Percentiles rank a stretch among this genome's conserved stretches.
Conservation (phyloP, 2,113 vertebrate species). For the Lipophrys pholis region DNA sequence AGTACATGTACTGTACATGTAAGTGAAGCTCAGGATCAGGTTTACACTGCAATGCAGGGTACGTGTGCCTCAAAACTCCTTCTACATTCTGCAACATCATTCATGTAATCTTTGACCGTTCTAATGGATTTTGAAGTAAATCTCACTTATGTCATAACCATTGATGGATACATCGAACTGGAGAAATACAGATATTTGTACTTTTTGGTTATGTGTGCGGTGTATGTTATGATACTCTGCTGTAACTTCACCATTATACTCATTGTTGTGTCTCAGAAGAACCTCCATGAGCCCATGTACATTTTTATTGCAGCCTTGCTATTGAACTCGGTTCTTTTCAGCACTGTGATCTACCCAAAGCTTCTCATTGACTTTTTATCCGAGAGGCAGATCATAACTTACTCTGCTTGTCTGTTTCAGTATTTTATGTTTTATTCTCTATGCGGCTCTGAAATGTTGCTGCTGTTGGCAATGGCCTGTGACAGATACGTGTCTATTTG, state of each 20-base stretch:
- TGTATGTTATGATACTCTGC: constrained; percentile 43
- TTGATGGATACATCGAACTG: constrained; percentile 37
- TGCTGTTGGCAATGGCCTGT: constrained; percentile 53
- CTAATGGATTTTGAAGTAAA: constrained; percentile 11
- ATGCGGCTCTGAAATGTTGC: constrained; percentile 33
- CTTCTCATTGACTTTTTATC: constrained; percentile 48
- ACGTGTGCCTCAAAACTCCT: too few species aligned
- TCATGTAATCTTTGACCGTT: background rate
- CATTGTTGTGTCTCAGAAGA: constrained; percentile 25
- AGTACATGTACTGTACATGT: too few species aligned
- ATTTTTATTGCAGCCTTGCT: constrained; percentile 60
- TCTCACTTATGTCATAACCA: constrained; percentile 14
- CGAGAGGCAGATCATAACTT: constrained; percentile 31
- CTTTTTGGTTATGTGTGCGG: constrained; percentile 37
- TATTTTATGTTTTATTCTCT: constrained; percentile 27
- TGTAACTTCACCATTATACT: constrained; percentile 39
- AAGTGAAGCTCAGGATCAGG: too few species aligned
- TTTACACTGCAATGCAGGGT: too few species aligned
- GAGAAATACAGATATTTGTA: constrained; percentile 46
- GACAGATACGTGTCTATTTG: constrained; percentile 66
- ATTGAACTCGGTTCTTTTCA: constrained; percentile 47
- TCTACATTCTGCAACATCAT: background rate
- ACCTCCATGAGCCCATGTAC: constrained; percentile 62
- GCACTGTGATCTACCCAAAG: constrained; percentile 51
- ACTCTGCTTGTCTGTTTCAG: constrained; percentile 38